Base-by-base conservation (phyloP, 2,113 vertebrate species). In the Phylloscopus trochiloides region DNA sequence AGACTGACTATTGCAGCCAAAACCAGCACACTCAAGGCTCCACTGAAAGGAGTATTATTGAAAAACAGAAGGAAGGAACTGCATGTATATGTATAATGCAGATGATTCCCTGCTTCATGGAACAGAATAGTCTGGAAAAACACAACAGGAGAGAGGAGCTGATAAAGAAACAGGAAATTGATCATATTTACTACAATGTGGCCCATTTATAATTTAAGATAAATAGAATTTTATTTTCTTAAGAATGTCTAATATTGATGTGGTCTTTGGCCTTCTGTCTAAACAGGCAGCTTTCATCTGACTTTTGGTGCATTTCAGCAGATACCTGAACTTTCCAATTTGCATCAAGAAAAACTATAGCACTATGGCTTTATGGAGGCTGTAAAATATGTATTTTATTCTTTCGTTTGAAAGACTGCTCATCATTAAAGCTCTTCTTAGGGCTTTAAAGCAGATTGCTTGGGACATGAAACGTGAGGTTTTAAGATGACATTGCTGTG, bases 381-480 rank as follows among this genome's bases (percentile, higher is more conserved):
- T 76, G 31, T 93, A 82, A 91, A 89, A 77, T 86, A 86, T 18
- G 22, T 62, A 74, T 59, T 78, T 67, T 65, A 40, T 85, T 92
- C 40, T 87, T 94, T 93, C 34, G 74, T 77, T 92, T 76, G n/a
- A 75, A 92, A 67, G 66, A n/a, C 40, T 80, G 21, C 43, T 96
- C 40, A 67, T 77, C 74, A 70, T 95, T 92, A 91, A 89, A 96
- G 40, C 48, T 83, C 55, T 47, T 91, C 61, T 91, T 65, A 80
- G 45, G 25, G 32, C 77, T 88, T 96, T 94, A 70, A 59, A 73
- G 65, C 17, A 70, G 70, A 81, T 63, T 73, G 18, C 63, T 79
- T 62, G 73, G 61, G 67, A 92, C 63, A 58, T 70, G 71, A 94
- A 96, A 95, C 80, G 66, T 22, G 40, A 90, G n/a, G 66, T 26